These are phyloP conservation scores for Pantelozetes paolii DNA, from an alignment of 2,888 invertebrate species.

Conservation along the genomic window DNA sequence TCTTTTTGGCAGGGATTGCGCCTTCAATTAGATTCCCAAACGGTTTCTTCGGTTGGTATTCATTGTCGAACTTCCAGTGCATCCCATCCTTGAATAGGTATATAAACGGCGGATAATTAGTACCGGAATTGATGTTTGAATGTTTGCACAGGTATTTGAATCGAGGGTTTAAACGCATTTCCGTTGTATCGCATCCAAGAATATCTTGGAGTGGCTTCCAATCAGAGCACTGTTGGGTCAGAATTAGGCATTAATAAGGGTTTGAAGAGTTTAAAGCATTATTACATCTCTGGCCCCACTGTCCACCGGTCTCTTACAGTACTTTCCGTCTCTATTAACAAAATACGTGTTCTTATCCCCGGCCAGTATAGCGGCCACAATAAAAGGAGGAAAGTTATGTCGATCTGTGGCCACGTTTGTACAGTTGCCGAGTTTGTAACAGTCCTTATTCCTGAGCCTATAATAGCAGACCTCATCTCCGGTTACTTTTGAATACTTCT, in stretches of 20 bases:
- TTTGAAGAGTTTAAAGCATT: neutral
- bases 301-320: neutral
- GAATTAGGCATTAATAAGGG: no score
- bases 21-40: neutral
- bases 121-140: neutral
- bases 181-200: neutral
- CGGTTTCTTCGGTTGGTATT: neutral
- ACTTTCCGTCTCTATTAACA: neutral
- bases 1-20: neutral
- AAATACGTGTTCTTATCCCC: neutral
- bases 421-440: neutral
- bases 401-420: neutral
- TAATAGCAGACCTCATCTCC: neutral
- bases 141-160: neutral
- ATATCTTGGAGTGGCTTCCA: neutral
- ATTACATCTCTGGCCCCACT: neutral
- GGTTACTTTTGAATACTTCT: neutral
- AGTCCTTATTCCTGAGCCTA: neutral
- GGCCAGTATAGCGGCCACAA: neutral
- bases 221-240: neutral
- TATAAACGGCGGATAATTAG: neutral
- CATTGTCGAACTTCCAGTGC: slow-evolving; percentile 6
- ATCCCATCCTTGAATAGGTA: neutral
- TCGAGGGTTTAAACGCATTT: neutral
- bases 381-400: neutral